Evolutionary conservation across 2,797 vertebrate genomes (phyloP).

Genomic region (Hypotaenidia okinawae): DNA sequence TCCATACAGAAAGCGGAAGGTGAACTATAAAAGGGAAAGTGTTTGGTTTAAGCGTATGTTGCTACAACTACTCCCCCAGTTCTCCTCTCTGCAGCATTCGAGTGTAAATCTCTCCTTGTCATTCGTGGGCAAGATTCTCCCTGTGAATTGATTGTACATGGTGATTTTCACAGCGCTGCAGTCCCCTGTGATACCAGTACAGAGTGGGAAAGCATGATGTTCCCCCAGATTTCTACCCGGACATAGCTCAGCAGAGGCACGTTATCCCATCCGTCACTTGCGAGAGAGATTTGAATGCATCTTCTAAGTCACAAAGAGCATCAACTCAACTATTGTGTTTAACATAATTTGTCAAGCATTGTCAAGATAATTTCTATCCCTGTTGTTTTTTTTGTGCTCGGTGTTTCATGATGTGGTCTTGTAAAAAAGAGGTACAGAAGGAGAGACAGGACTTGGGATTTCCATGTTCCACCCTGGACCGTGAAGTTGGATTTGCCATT

Average conservation of each 20-base stretch:
- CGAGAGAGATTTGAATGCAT: not conserved
- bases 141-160: not conserved
- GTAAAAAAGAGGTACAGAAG: not conserved
- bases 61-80: conserved; percentile 61
- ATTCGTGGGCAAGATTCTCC: not conserved
- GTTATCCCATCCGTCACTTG: not conserved
- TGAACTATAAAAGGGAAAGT: conserved; percentile 59
- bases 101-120: conserved; percentile 32
- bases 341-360: not conserved
- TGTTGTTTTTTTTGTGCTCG: not conserved
- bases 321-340: not conserved
- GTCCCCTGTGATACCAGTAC: not conserved
- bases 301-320: not conserved
- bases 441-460: not conserved
- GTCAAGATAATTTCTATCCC: not conserved
- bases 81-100: not conserved
- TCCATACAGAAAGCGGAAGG: conserved; percentile 44
- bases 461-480: not conserved
- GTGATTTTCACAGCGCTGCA: not conserved
- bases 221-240: not conserved
- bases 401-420: not conserved
- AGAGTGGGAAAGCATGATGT: not conserved
- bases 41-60: conserved; percentile 19
- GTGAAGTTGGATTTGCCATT: not conserved
- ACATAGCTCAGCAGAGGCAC: not conserved